Percentiles rank a stretch among this genome's conserved stretches.
These are phyloP conservation scores for Macaca mulatta DNA, from an alignment of 2,113 vertebrate species.

Conservation along the genomic window DNA sequence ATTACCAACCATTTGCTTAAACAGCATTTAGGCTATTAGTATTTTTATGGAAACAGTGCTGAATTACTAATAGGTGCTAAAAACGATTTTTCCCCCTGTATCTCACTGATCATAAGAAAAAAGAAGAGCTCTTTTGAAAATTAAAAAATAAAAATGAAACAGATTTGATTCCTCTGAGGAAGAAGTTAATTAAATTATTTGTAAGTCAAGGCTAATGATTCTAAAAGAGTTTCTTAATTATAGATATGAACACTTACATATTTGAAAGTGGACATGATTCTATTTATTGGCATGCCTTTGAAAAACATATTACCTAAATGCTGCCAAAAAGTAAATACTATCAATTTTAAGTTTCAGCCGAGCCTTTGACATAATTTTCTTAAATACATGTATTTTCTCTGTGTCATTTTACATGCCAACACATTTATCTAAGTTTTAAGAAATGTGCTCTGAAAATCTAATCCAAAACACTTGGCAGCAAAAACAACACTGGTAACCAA, in stretches of 20 bases:
- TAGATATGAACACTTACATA: not conserved
- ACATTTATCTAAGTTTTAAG: not conserved
- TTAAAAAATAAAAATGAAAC: not conserved
- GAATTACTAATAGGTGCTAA: not conserved
- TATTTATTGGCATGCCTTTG: not conserved
- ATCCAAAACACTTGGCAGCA: slow-evolving; percentile 67
- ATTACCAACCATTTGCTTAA: not conserved
- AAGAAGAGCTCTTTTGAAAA: not conserved
- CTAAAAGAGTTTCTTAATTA: slow-evolving; percentile 46
- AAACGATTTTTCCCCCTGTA: not conserved
- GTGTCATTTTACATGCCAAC: slow-evolving; percentile 26
- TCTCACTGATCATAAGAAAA: not conserved
- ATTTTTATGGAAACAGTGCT: not conserved
- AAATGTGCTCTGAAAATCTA: slow-evolving; percentile 66
- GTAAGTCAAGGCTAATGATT: not conserved
- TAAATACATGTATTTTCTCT: slow-evolving; percentile 32
- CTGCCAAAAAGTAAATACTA: slow-evolving; percentile 9
- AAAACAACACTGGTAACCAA: slow-evolving; percentile 72
- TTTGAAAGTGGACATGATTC: not conserved
- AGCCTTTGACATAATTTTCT: slow-evolving; percentile 34
- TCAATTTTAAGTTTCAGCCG: not conserved
- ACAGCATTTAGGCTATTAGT: not conserved
- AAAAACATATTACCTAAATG: slow-evolving; percentile 14
- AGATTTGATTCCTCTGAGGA: not conserved
- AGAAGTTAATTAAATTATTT: slow-evolving; percentile 18